These are phyloP conservation scores for Eupleurogrammus muticus DNA, from an alignment of 2,797 vertebrate genomes.

Conservation along the genomic window DNA sequence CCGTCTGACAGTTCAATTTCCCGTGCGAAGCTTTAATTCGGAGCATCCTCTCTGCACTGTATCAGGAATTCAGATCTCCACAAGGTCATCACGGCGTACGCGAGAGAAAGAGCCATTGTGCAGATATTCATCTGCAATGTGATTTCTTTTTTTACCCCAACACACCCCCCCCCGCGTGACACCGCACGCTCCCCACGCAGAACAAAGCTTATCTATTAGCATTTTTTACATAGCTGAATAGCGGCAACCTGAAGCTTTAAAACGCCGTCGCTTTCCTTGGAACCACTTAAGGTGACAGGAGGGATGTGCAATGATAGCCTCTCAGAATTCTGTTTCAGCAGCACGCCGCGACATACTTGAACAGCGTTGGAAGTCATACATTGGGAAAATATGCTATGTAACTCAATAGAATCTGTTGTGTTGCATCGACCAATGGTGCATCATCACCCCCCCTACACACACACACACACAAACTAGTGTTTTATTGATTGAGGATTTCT, in stretches of 20 bases:
- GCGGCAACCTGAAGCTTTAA: constrained; percentile 5
- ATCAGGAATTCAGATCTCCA: constrained; percentile 70
- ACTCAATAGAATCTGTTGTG: neutral
- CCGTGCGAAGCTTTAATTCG: constrained; percentile 74
- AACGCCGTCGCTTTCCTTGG: constrained; percentile 1
- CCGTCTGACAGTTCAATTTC: constrained; percentile 77
- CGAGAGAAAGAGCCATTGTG: constrained; percentile 53
- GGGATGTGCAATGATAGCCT: neutral
- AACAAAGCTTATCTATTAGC: constrained; percentile 44
- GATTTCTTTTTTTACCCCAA: constrained; percentile 65
- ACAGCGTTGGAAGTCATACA: too few species aligned
- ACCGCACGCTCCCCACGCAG: constrained; percentile 20
- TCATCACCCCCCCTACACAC: constrained; percentile 8
- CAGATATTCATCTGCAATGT: constrained; percentile 72
- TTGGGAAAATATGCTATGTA: neutral
- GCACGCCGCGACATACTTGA: neutral
- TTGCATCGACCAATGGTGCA: neutral
- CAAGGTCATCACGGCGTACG: constrained; percentile 66
- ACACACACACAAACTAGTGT: constrained; percentile 37
- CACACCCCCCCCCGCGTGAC: too few species aligned
- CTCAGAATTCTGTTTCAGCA: neutral
- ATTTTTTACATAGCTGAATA: constrained; percentile 19
- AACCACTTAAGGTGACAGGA: neutral
- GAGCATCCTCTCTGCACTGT: constrained; percentile 52
- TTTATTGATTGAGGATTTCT: constrained; percentile 75